Base-by-base conservation (phyloP, 2,113 vertebrate species). In the Cygnus buccinator region DNA sequence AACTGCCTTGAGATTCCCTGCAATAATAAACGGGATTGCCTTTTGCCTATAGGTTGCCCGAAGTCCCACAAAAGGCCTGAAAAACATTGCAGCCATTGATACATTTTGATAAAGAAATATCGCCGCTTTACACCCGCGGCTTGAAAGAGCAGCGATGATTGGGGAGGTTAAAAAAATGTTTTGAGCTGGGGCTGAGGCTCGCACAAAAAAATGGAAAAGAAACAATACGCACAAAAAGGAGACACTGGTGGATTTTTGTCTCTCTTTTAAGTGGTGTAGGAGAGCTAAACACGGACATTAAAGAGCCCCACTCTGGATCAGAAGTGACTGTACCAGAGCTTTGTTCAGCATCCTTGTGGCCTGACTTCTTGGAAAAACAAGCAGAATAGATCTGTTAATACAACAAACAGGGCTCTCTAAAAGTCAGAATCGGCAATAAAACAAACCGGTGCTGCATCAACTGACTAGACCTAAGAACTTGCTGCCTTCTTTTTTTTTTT, bases 11-110 rank as follows among this genome's bases (percentile, higher is more conserved):
- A 98, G 98, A 98, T 97, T 95, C 97, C 97, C 98, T 82, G 98
- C 98, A 98, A 98, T 98, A 99, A 99, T 98, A 98, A 98, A 99
- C 98, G 92, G 97, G 96, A 98, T 97, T 98, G 98, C 98, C 98
- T 98, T 98, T 98, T 98, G 98, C 98, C 97, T 98, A 98, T 96
- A 98, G 97, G 98, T 98, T 98, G 98, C 97, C 97, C 75, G 71
- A 97, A 98, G 93, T 96, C 90, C 31, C 52, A 97, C 92, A 97
- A 96, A 97, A 97, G 89, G 90, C 91, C 72, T 65, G 35, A 10
- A 37, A 67, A 87, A 96, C 54, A 18, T n/a, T 58, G 89, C 44
- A 35, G 74, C 94, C 86, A 87, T 68, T 77, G 95, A 96, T 96
- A 97, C 66, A 16, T 87, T 95, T 96, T 95, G 81, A 91, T 76